Evolutionary conservation across 2,113 vertebrate genomes (phyloP).

Genomic region (Gopherus flavomarginatus): DNA sequence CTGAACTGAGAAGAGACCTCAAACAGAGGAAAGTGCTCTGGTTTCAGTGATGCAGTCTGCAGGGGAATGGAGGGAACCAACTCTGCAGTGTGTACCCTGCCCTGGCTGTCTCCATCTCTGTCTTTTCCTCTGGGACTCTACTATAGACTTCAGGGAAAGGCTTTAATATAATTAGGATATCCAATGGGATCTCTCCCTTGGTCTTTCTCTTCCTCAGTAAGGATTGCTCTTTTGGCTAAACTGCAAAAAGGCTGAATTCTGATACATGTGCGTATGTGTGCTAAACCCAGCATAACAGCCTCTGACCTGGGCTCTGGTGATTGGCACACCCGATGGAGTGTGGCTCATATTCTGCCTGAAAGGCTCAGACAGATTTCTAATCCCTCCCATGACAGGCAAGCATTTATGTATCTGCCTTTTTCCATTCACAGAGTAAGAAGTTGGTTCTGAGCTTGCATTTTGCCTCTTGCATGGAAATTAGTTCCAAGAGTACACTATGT

Average conservation of each 20-base stretch:
- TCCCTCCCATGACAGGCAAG: accelerated
- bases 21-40: not conserved
- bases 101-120: not conserved
- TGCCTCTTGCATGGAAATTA: not conserved
- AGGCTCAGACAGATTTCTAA: not conserved
- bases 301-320: not conserved
- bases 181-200: not conserved
- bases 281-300: accelerated
- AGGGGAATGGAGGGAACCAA: not conserved
- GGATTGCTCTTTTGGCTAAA: not conserved
- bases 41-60: not conserved
- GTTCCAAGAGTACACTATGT: not conserved
- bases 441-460: not conserved
- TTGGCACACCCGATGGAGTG: not conserved
- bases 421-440: not conserved
- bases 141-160: not conserved
- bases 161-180: not conserved
- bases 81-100: not conserved
- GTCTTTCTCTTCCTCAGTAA: not conserved
- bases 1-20: too few relatives aligned
- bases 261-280: not conserved
- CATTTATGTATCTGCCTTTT: accelerated
- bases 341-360: not conserved
- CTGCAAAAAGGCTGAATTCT: not conserved
- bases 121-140: not conserved